A percentile compares a stretch with the other conserved stretches of the same genome.
These are phyloP conservation scores for Hirudinaria manillensis DNA, from an alignment of 2,888 invertebrate species.

Conservation along the genomic window DNA sequence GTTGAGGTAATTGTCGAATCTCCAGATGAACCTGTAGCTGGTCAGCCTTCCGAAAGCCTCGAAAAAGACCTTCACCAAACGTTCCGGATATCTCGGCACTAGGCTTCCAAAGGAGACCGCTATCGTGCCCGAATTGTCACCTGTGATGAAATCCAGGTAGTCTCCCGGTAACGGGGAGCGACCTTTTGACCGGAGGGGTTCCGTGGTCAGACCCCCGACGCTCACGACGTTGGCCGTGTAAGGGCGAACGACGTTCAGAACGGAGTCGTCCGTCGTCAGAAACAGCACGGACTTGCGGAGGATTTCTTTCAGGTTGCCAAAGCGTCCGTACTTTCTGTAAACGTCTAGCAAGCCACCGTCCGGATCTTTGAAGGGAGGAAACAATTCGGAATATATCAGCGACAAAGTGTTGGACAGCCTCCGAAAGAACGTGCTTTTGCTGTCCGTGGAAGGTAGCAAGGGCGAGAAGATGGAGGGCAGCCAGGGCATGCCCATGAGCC, in stretches of 20 bases:
- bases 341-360: not conserved
- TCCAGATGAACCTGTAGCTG: slow-evolving; percentile 25
- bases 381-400: not conserved
- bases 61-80: slow-evolving; percentile 10
- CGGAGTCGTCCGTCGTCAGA: slow-evolving; percentile 15
- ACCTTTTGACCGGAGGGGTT: not conserved
- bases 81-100: slow-evolving; percentile 6
- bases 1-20: slow-evolving; percentile 16
- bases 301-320: slow-evolving; percentile 21
- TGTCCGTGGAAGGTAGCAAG: not conserved
- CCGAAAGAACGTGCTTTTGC: slow-evolving; percentile 17
- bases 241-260: slow-evolving; percentile 16
- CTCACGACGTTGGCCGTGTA: slow-evolving; percentile 29
- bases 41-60: slow-evolving; percentile 23
- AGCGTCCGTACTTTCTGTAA: slow-evolving; percentile 32
- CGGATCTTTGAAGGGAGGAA: slow-evolving; percentile 10
- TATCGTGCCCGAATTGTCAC: slow-evolving; percentile 14
- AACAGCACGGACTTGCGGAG: slow-evolving; percentile 29
- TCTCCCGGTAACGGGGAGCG: not conserved
- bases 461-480: slow-evolving; percentile 29
- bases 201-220: slow-evolving; percentile 29
- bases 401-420: slow-evolving; percentile 18
- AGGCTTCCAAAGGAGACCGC: slow-evolving; percentile 26
- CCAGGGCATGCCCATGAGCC: slow-evolving; percentile 22
- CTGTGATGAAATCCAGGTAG: slow-evolving; percentile 17